These are phyloP conservation scores for Parus major DNA, from an alignment of 2,113 vertebrate species.

Conservation along the genomic window DNA sequence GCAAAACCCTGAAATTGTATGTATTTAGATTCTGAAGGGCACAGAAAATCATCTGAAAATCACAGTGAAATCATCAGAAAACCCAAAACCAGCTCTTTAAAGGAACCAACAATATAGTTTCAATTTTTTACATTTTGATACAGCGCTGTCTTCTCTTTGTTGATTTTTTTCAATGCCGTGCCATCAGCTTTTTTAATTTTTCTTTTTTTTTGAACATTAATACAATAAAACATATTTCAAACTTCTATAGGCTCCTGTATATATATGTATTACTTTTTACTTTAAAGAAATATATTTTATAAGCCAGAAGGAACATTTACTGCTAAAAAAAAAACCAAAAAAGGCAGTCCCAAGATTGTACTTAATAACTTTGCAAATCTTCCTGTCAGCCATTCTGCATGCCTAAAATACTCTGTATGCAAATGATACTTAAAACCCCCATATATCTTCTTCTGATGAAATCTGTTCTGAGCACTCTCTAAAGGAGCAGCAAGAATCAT, in stretches of 20 bases:
- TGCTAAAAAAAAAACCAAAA: background rate
- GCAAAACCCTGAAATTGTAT: background rate
- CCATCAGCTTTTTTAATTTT: background rate
- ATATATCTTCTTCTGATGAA: background rate
- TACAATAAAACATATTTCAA: background rate
- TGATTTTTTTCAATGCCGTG: fast-evolving
- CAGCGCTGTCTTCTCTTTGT: background rate
- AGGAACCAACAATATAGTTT: background rate
- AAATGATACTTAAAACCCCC: background rate
- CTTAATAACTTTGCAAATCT: background rate
- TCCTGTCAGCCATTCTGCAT: background rate
- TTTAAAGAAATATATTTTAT: background rate
- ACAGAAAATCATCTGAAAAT: background rate
- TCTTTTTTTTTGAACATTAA: background rate
- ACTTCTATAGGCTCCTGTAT: background rate
- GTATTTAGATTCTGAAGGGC: background rate
- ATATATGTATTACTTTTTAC: background rate
- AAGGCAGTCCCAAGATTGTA: background rate
- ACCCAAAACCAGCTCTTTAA: background rate
- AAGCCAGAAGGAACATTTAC: background rate
- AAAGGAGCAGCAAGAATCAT: background rate
- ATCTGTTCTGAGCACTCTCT: background rate
- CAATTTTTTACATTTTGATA: background rate
- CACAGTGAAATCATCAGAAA: background rate
- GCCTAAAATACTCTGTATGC: background rate